These are phyloP conservation scores for Dasypus novemcinctus DNA, from an alignment of 2,113 vertebrate genomes.

Conservation along the genomic window DNA sequence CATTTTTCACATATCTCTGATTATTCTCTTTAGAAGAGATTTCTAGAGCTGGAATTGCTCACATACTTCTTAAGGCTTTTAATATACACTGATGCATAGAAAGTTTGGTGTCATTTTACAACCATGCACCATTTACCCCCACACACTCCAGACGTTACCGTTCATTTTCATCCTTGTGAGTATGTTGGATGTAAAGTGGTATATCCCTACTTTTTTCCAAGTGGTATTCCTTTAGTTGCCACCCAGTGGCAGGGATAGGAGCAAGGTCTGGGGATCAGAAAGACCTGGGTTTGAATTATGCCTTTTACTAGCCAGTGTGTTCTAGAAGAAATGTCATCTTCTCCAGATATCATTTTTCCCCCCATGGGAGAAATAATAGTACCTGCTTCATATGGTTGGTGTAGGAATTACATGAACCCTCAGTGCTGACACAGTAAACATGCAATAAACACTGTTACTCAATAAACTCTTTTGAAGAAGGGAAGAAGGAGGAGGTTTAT, in stretches of 20 bases:
- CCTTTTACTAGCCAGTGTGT: neutral
- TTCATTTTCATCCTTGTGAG: neutral
- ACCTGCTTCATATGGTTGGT: neutral
- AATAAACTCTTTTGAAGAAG: neutral
- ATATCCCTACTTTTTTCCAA: neutral
- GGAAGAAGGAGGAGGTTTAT: neutral
- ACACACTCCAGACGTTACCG: neutral
- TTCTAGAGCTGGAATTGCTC: neutral
- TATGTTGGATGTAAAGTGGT: neutral
- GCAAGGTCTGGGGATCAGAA: neutral
- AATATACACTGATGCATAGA: neutral
- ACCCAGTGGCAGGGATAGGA: neutral
- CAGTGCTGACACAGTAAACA: neutral
- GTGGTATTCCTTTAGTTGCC: neutral
- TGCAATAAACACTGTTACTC: neutral
- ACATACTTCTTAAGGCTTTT: conserved; percentile 8
- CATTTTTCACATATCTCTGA: neutral
- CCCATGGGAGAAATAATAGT: neutral
- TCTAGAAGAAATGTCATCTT: neutral
- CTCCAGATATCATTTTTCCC: neutral
- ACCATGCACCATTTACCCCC: neutral
- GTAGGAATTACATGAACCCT: neutral
- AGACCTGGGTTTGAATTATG: neutral
- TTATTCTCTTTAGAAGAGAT: conserved; percentile 20
- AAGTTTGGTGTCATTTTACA: neutral